Percentiles rank a stretch among this genome's conserved stretches.
These are phyloP conservation scores for Platichthys flesus DNA, from an alignment of 2,113 vertebrate species.

Conservation along the genomic window DNA sequence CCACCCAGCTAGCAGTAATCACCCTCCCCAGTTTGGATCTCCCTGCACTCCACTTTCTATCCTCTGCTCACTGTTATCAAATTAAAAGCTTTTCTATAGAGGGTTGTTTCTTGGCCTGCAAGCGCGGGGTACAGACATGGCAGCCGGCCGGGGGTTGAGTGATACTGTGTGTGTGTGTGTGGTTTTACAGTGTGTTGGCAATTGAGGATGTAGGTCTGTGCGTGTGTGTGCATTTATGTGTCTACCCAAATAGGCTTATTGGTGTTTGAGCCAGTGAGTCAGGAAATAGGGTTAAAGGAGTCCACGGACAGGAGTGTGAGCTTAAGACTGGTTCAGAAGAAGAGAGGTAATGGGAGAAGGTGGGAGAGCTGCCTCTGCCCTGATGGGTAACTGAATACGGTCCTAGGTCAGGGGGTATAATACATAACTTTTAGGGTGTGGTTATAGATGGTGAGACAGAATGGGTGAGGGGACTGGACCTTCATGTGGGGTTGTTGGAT, in stretches of 20 bases:
- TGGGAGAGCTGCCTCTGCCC: conserved; percentile 36
- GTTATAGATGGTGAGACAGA: conserved; percentile 44
- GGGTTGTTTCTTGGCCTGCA: conserved; percentile 50
- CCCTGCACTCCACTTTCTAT: conserved; percentile 44
- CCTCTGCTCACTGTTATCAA: conserved; percentile 64
- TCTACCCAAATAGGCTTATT: conserved; percentile 55
- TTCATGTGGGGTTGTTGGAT: conserved; percentile 40
- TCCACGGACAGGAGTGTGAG: conserved; percentile 29
- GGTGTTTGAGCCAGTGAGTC: conserved; percentile 51
- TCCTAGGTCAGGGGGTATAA: conserved; percentile 59
- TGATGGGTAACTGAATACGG: conserved; percentile 69
- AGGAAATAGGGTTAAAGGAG: conserved; percentile 52
- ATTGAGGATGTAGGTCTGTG: not conserved
- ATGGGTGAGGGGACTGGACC: conserved; percentile 22
- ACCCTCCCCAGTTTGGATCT: conserved; percentile 7
- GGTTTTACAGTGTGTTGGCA: not conserved
- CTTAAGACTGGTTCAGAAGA: conserved; percentile 30
- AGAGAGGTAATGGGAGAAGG: conserved; percentile 47
- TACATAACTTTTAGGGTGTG: conserved; percentile 60
- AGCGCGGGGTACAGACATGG: conserved; percentile 35
- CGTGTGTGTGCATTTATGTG: conserved; percentile 25
- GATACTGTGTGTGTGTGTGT: not conserved
- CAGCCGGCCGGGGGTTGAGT: conserved; percentile 20
- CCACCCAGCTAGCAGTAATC: not conserved
- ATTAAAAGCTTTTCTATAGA: conserved; percentile 65